These are phyloP conservation scores for Meles meles DNA, from an alignment of 2,113 vertebrate genomes.

Conservation along the genomic window DNA sequence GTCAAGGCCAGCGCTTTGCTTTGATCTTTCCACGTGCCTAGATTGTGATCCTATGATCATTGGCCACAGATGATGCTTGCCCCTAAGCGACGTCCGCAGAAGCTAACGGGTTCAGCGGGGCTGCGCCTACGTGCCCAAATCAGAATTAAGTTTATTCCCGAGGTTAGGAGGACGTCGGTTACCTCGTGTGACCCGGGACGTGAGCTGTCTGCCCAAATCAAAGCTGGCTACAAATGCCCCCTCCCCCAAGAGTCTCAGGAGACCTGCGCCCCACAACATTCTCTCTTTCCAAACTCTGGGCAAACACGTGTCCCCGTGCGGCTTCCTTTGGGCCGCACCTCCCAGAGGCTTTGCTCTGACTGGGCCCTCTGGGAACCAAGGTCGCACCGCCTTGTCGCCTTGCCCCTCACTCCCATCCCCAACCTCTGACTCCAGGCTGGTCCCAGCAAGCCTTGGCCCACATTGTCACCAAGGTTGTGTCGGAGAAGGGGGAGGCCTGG, in stretches of 20 bases:
- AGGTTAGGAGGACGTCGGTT: neutral
- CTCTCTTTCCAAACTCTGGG: neutral
- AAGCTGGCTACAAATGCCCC: neutral
- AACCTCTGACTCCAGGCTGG: neutral
- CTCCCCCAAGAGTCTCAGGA: no score
- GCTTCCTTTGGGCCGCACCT: fast-evolving
- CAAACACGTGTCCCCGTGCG: neutral
- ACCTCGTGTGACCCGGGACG: fast-evolving
- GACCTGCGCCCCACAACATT: neutral
- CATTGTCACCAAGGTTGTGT: neutral
- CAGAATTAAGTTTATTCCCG: neutral
- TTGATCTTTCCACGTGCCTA: neutral
- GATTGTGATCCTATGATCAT: fast-evolving
- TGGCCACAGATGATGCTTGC: neutral
- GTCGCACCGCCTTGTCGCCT: neutral
- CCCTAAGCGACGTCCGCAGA: neutral
- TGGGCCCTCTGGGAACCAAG: neutral
- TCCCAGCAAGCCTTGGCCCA: neutral
- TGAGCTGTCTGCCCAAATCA: neutral
- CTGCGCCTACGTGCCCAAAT: neutral
- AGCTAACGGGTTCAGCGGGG: neutral
- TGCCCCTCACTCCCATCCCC: fast-evolving
- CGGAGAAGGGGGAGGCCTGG: neutral
- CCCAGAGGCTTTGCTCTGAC: fast-evolving
- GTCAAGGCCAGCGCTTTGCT: neutral